A percentile compares a stretch with the other conserved stretches of the same genome.
Conservation (phyloP, 2,113 vertebrate genomes). For the Chloroceryle aenea region DNA sequence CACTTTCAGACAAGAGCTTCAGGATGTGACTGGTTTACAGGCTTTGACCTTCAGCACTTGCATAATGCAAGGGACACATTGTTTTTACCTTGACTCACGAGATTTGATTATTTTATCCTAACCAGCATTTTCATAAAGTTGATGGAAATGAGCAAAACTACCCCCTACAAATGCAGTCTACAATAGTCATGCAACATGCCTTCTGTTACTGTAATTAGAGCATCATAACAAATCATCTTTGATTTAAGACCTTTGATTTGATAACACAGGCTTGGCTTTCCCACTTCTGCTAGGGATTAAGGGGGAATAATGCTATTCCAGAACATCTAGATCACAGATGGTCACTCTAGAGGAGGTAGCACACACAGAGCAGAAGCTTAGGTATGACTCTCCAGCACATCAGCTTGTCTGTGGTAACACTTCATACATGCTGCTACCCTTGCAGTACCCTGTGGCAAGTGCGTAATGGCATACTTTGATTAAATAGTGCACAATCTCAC, state of each 20-base stretch:
- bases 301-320: background rate
- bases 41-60: conserved; percentile 34
- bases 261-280: background rate
- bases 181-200: background rate
- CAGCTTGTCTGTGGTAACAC: background rate
- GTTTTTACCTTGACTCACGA: background rate
- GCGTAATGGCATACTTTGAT: background rate
- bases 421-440: background rate
- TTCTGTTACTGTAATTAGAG: conserved; percentile 7
- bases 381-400: background rate
- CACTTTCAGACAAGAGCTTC: background rate
- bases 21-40: background rate
- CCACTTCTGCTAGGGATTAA: background rate
- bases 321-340: conserved; percentile 32
- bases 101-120: background rate
- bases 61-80: background rate
- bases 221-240: conserved; percentile 6
- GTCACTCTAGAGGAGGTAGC: background rate
- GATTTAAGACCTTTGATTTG: conserved; percentile 19
- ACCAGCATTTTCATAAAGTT: background rate
- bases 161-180: background rate
- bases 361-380: background rate
- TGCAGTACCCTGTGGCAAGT: background rate
- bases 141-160: background rate
- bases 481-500: background rate